Percentiles rank a stretch among this genome's conserved stretches.
Evolutionary conservation across 1,140 invertebrate genomes (phyloP).

Genomic region (Eumeta japonica): DNA sequence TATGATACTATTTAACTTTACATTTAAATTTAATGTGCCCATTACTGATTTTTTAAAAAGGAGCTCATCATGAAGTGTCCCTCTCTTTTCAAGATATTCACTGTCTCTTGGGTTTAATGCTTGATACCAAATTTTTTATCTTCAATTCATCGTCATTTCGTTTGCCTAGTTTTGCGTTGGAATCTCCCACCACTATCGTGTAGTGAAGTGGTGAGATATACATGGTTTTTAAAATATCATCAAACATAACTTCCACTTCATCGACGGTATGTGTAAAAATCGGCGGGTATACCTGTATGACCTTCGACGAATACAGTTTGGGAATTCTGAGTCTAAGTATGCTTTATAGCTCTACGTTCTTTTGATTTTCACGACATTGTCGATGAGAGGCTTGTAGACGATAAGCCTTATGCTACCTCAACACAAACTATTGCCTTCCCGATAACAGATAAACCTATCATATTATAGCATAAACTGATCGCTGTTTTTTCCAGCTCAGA

Average conservation of each 20-base stretch:
- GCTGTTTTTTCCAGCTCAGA: no score
- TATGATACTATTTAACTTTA: neutral
- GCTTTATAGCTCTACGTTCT: no score
- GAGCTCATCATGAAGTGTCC: neutral
- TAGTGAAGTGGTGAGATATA: conserved; percentile 7
- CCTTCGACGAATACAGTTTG: conserved; percentile 20
- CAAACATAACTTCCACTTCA: conserved; percentile 19
- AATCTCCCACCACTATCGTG: conserved; percentile 16
- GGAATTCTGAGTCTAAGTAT: no score
- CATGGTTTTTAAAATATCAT: conserved; percentile 12
- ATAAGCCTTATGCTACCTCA: no score
- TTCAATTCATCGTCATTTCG: conserved; percentile 8
- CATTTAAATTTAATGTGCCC: neutral
- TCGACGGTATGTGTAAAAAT: conserved; percentile 12
- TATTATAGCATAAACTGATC: no score
- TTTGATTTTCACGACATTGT: no score
- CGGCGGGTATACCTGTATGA: conserved; percentile 21
- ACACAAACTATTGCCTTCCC: no score
- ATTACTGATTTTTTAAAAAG: neutral
- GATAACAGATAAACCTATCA: no score
- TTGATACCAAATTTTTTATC: conserved; percentile 2
- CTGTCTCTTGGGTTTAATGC: neutral
- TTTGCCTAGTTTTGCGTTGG: conserved; percentile 20
- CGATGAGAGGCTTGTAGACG: no score
- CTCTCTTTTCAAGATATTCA: neutral